Evolutionary conservation across 2,113 vertebrate genomes (phyloP), one percentile per base, ranked within the genome.

Genomic region (Onychostoma macrolepis): DNA sequence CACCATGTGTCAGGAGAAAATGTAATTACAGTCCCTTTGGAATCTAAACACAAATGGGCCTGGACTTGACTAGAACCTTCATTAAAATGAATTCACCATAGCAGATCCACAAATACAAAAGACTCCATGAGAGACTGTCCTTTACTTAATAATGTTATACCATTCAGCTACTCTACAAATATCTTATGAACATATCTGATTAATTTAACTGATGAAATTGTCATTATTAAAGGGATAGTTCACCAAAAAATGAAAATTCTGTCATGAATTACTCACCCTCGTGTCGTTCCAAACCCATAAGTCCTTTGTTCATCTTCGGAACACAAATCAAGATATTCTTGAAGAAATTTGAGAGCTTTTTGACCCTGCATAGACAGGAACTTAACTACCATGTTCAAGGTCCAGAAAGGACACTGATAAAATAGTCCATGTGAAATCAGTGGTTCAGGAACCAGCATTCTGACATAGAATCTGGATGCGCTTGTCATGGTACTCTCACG

Each of bases 1-100:
- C 85, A 80, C 78, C 48, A 75, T 89, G 90, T 89, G 43, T 77
- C 50, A 81, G 67, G 63, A 48, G 67, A 87, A 94, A 93, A 93
- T 89, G 86, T 58, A 93, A 92, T 94, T 87, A 92, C 85, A 85
- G 90, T 88, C 89, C 91, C 88, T 89, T 85, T 38, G 89, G 90
- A 83, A 90, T 45, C 26, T 77, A 65, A 90, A 71, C 88, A 90
- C 85, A 89, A 89, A 89, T 85, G 87, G 38, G 89, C 80, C 83
- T 38, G 53, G 80, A 41, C 72, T 89, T 83, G 67, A 89, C 61
- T 67, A 38, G 71, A 36, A 36, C 83, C 80, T 82, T 87, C 80
- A 87, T 89, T 87, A 87, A 86, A 83, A 83, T 33, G 10, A 79
- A 83, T 74, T 80, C 63, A 41, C 74, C 11, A 17, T 36, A 81